These are phyloP conservation scores for Prunella himalayana DNA, from an alignment of 2,113 vertebrate species.

Conservation along the genomic window DNA sequence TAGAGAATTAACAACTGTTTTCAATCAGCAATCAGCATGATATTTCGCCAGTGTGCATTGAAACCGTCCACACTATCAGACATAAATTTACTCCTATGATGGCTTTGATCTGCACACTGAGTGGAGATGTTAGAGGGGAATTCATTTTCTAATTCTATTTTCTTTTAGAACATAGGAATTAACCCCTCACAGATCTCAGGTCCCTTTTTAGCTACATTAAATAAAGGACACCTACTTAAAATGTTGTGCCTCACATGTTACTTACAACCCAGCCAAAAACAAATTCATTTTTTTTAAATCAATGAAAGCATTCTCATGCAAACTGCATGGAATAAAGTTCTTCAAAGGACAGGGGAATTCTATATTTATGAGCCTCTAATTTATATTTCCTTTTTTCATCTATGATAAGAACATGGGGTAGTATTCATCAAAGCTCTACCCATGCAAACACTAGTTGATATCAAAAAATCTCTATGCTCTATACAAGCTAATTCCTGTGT, in stretches of 20 bases:
- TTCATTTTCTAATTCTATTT: conserved; percentile 61
- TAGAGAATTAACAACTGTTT: conserved; percentile 98
- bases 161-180: conserved; percentile 51
- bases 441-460: background rate
- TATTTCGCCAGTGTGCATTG: conserved; percentile 75
- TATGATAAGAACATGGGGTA: background rate
- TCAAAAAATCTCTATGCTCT: background rate
- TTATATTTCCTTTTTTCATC: conserved; percentile 42
- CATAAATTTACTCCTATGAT: conserved; percentile 79
- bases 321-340: background rate
- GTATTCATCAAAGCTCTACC: conserved; percentile 20
- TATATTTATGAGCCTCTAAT: conserved; percentile 42
- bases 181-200: conserved; percentile 44
- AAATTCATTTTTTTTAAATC: background rate
- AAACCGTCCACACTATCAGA: conserved; percentile 77
- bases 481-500: background rate
- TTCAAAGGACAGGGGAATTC: conserved; percentile 46
- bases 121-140: conserved; percentile 62
- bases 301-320: background rate
- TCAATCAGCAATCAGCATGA: conserved; percentile 91
- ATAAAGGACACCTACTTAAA: background rate
- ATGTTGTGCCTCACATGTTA: background rate
- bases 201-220: conserved; percentile 1
- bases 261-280: background rate
- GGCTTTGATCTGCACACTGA: conserved; percentile 75